phyloP scores from a whole-genome alignment of 2,888 invertebrate genomes.

The Yponomeuta sedellus region DNA sequence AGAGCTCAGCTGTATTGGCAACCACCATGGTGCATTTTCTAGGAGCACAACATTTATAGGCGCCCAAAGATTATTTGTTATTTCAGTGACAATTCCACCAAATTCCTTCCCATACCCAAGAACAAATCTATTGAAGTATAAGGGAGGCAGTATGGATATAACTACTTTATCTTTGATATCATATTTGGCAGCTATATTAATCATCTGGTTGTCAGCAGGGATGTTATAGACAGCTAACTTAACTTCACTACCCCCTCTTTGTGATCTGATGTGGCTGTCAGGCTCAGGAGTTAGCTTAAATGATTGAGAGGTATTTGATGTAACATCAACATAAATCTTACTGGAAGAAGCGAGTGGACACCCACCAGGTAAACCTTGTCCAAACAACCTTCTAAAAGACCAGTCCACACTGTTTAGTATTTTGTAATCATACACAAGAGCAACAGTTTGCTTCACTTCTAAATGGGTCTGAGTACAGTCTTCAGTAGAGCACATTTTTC shows the following conservation, averaged over 20 bases:
- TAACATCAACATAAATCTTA: slow-evolving; percentile 87
- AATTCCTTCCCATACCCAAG: slow-evolving; percentile 93
- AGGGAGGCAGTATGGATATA: slow-evolving; percentile 78
- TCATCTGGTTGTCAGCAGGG: slow-evolving; percentile 72
- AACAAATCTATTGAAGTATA: slow-evolving; percentile 87
- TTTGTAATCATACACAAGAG: slow-evolving; percentile 89
- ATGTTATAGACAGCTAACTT: slow-evolving; percentile 84
- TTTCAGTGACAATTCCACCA: slow-evolving; percentile 91
- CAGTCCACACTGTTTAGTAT: slow-evolving; percentile 84
- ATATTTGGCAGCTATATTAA: slow-evolving; percentile 81
- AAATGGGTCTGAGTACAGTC: slow-evolving; percentile 79
- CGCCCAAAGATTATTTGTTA: slow-evolving; percentile 88
- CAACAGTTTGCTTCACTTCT: slow-evolving; percentile 90
- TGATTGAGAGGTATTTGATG: slow-evolving; percentile 76
- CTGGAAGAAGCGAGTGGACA: slow-evolving; percentile 89
- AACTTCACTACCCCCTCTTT: slow-evolving; percentile 81
- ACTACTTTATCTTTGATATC: slow-evolving; percentile 62
- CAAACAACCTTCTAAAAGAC: slow-evolving; percentile 91
- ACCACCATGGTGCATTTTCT: slow-evolving; percentile 94
- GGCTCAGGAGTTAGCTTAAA: slow-evolving; percentile 81
- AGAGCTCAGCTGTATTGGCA: slow-evolving; percentile 93
- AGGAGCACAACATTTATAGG: slow-evolving; percentile 86
- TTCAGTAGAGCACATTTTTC: slow-evolving; percentile 83
- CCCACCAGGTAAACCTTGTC: slow-evolving; percentile 86
- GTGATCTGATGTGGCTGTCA: slow-evolving; percentile 73